Evolutionary conservation across 2,797 vertebrate genomes (phyloP), one percentile per base, ranked within the genome.

Genomic region (Australoheros facetus): DNA sequence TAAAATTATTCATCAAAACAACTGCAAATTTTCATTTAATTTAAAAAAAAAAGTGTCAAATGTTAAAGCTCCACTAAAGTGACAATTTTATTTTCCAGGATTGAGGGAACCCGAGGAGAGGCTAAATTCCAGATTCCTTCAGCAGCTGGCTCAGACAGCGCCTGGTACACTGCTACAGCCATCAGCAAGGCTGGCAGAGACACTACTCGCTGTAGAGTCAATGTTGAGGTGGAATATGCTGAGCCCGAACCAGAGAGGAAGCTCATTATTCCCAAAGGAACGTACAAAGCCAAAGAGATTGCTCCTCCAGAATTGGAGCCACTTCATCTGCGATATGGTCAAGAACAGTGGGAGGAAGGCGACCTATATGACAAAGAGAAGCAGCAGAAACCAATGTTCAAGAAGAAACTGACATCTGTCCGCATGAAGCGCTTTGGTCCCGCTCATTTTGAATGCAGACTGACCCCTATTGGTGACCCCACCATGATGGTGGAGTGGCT

Each of bases 341-440:
- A 99, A 76, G 98, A 99, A 34, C 98, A 99, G 39, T 99, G 98
- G 98, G 98, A 99, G 86, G 98, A 99, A 83, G 98, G 98, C 11
- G 98, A 99, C 88, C 97, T 99, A 21, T 99, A 98, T 11, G 98
- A 99, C 92, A 99, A 99, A 89, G 98, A 99, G 88, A 99, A 99
- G 83, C 98, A 99, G 77, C 98, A 99, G 92, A 99, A 99, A 78
- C 98, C 98, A 1, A 96, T 96, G 89, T 99, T 99, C 89, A 99
- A 99, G 95, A 99, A 99, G 94, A 99, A 99, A 84, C 95, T 99
- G 55, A 98, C 97, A 7, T 99, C 98, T 21, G 92, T 99, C 75
- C 93, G 98, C 58, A 96, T 99, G 88, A 99, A 97, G 87, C 96
- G 96, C 28, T 97, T 98, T 81, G 97, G 98, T 56, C 97, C 97